Conservation (phyloP, 2,797 vertebrate genomes). For the Peromyscus aztecus region DNA sequence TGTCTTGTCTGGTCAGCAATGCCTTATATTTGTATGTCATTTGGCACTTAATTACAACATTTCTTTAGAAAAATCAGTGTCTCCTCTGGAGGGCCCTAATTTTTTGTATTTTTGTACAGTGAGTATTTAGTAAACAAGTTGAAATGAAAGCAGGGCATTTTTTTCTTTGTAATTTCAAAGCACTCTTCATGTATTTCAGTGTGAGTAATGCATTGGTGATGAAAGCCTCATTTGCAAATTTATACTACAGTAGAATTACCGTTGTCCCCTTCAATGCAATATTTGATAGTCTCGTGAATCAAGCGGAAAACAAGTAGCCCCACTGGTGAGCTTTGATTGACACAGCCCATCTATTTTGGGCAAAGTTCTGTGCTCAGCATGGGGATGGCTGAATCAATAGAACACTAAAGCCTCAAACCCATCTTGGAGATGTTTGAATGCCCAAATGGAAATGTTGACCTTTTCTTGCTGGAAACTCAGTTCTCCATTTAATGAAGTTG, state of each 20-base stretch:
- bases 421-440: conserved; percentile 73
- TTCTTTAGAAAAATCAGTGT: neutral
- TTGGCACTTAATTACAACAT: neutral
- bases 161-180: conserved; percentile 19
- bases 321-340: conserved; percentile 73
- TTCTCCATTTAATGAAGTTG: conserved; percentile 76
- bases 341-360: conserved; percentile 68
- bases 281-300: conserved; percentile 80
- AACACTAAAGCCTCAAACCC: conserved; percentile 77
- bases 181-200: neutral
- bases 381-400: conserved; percentile 76
- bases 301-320: conserved; percentile 71
- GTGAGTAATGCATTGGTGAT: neutral
- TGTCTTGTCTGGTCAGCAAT: neutral
- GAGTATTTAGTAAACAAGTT: conserved; percentile 6
- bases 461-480: conserved; percentile 71
- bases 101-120: neutral
- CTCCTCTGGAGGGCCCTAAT: neutral
- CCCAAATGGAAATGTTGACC: conserved; percentile 69
- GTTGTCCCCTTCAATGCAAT: conserved; percentile 65
- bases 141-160: neutral
- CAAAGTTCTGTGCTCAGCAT: conserved; percentile 77
- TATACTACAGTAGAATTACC: conserved; percentile 59
- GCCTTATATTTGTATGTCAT: neutral
- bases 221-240: conserved; percentile 61